These are phyloP conservation scores for Crotophaga sulcirostris DNA, from an alignment of 2,113 vertebrate species.

Conservation along the genomic window DNA sequence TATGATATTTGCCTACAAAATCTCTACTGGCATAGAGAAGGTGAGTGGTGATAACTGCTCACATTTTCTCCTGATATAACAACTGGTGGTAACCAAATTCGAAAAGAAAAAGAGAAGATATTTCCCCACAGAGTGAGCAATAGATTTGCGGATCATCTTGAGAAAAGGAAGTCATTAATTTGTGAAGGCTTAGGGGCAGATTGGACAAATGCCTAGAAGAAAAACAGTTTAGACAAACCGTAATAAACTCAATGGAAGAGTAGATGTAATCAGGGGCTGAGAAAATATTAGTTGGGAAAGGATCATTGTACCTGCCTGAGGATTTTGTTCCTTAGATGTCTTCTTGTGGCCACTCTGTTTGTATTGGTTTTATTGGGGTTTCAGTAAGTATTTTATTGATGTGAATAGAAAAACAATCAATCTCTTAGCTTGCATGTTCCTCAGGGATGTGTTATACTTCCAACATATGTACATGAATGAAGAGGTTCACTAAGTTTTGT, in stretches of 20 bases:
- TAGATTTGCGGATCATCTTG: neutral
- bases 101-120: neutral
- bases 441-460: neutral
- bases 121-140: neutral
- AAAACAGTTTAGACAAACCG: neutral
- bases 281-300: neutral
- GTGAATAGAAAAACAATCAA: neutral
- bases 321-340: neutral
- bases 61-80: neutral
- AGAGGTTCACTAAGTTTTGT: neutral
- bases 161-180: neutral
- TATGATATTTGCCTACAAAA: neutral
- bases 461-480: neutral
- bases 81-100: neutral
- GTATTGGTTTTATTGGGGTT: neutral
- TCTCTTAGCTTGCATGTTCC: neutral
- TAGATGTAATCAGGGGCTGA: neutral
- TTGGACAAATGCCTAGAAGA: neutral
- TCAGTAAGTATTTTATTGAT: neutral
- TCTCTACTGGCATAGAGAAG: neutral
- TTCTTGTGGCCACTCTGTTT: neutral
- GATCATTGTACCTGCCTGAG: neutral
- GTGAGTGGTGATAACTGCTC: neutral
- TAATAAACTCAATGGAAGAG: neutral
- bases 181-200: neutral